phyloP scores from a whole-genome alignment of 2,888 invertebrate species.

The Apamea anceps region DNA sequence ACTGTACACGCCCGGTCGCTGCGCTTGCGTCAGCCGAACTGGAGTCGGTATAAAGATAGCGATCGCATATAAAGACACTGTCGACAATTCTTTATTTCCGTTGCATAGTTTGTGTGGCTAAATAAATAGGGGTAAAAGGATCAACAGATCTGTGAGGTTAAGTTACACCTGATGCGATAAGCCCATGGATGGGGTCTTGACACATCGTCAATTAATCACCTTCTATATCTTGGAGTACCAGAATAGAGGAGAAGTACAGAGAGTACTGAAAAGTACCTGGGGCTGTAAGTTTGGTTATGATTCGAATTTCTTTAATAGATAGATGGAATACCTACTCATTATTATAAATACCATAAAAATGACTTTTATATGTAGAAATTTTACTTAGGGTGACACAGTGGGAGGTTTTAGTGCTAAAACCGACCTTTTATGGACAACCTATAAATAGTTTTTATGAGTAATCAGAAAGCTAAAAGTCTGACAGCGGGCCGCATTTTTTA shows the following conservation, averaged over 20 bases:
- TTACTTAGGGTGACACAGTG: neutral
- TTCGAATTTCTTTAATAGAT: neutral
- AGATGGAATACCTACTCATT: neutral
- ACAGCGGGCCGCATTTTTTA: neutral
- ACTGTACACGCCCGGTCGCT: no score
- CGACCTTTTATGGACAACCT: neutral
- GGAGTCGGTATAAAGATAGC: no score
- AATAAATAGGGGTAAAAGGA: neutral
- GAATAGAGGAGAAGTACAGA: neutral
- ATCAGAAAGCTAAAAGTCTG: no score
- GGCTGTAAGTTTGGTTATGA: no score
- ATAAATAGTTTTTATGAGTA: neutral
- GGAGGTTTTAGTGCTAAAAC: neutral
- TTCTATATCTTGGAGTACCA: neutral
- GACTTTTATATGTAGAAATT: no score
- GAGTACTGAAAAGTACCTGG: neutral
- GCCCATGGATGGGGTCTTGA: neutral
- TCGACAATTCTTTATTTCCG: neutral
- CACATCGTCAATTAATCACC: neutral
- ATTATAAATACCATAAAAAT: neutral
- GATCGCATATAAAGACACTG: neutral
- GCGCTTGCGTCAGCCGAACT: no score
- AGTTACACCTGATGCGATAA: neutral
- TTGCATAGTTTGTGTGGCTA: neutral
- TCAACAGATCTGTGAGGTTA: neutral